Percentiles rank a stretch among this genome's conserved stretches.
phyloP scores from a whole-genome alignment of 2,797 vertebrate genomes.

The Melanotaenia maccullochi region DNA sequence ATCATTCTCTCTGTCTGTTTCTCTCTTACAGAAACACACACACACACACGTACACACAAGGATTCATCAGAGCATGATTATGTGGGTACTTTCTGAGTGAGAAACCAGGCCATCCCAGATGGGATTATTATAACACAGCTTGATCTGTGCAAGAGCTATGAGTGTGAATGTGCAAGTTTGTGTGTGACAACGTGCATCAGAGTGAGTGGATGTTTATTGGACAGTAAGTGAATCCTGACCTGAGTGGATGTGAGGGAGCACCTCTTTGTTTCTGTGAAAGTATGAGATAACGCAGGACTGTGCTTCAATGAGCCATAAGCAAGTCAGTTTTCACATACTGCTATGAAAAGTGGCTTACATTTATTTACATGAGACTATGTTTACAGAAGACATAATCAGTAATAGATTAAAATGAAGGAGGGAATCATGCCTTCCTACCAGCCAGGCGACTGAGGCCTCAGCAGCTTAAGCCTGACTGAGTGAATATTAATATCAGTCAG shows the following conservation, averaged over 20 bases:
- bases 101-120: constrained; percentile 65
- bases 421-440: constrained; percentile 28
- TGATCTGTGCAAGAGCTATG: constrained; percentile 58
- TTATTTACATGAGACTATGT: background rate
- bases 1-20: constrained; percentile 12
- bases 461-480: constrained; percentile 40
- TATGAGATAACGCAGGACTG: constrained; percentile 39
- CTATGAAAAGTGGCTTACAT: constrained; percentile 24
- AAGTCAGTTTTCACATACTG: constrained; percentile 21
- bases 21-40: constrained; percentile 10
- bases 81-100: constrained; percentile 60
- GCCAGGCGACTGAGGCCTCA: constrained; percentile 35
- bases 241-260: constrained; percentile 32
- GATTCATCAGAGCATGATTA: constrained; percentile 71
- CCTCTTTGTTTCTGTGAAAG: constrained; percentile 34
- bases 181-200: constrained; percentile 27
- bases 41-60: constrained; percentile 31
- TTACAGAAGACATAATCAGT: constrained; percentile 24
- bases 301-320: constrained; percentile 31
- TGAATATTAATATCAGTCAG: constrained; percentile 73
- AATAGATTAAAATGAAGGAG: constrained; percentile 35
- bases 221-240: constrained; percentile 37
- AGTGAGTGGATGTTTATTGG: constrained; percentile 42
- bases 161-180: constrained; percentile 40
- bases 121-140: constrained; percentile 73